Percentiles rank a stretch among this genome's conserved stretches.
phyloP scores from a whole-genome alignment of 2,113 vertebrate genomes.

The Sturnira hondurensis region DNA sequence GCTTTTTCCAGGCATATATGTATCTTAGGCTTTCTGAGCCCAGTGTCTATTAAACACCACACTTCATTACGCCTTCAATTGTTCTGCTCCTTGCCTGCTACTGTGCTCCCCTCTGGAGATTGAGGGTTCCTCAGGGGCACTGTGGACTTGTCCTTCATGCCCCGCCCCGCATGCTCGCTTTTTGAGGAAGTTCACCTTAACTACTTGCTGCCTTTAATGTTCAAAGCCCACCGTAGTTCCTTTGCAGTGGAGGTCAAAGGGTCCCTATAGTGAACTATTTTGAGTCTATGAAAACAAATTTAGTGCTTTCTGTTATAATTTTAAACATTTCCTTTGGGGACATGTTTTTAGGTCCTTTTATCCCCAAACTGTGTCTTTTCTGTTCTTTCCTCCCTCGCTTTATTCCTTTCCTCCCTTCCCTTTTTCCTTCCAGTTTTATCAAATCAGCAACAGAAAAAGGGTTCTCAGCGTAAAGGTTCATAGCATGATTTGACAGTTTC shows the following conservation, averaged over 20 bases:
- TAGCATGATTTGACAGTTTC: background rate
- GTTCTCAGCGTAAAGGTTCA: background rate
- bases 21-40: background rate
- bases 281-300: background rate
- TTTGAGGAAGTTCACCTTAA: background rate
- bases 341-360: background rate
- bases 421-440: background rate
- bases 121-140: background rate
- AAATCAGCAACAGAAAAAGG: background rate
- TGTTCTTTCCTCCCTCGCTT: background rate
- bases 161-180: background rate
- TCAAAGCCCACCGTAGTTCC: background rate
- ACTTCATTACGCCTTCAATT: background rate
- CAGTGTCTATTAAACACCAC: background rate
- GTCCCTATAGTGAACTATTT: background rate
- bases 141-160: background rate
- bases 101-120: background rate
- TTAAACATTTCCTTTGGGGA: background rate
- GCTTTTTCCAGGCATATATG: background rate
- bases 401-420: background rate
- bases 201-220: background rate
- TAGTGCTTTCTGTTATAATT: background rate
- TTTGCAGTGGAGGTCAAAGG: background rate
- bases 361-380: background rate
- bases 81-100: background rate